These are phyloP conservation scores for Trogon melanurus DNA, from an alignment of 2,113 vertebrate species.

Conservation along the genomic window DNA sequence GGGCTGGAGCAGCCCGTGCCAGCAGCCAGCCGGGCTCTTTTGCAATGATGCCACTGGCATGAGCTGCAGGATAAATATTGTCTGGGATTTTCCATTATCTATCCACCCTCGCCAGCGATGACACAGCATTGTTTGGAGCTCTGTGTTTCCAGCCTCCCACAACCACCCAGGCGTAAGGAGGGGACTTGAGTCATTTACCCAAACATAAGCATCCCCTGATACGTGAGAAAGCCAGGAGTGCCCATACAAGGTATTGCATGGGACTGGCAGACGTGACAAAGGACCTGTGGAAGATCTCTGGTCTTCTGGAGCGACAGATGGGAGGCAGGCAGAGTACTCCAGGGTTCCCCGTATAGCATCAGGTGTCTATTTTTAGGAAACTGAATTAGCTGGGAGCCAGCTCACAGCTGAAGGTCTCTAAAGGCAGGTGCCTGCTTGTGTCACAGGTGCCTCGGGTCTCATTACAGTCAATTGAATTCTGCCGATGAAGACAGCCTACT, in stretches of 20 bases:
- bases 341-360: not conserved
- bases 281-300: not conserved
- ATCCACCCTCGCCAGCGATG: not conserved
- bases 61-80: not conserved
- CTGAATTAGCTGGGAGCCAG: not conserved
- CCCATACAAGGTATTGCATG: not conserved
- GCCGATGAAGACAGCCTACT: not conserved
- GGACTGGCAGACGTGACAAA: not conserved
- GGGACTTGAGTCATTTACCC: not conserved
- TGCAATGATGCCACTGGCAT: not conserved
- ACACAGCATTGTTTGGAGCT: not conserved
- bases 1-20: not conserved
- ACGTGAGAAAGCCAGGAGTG: not conserved
- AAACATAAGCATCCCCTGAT: not conserved
- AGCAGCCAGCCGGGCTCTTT: not conserved
- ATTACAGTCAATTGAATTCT: not conserved
- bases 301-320: not conserved
- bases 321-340: not conserved
- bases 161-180: not conserved
- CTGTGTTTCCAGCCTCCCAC: not conserved
- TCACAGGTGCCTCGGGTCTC: not conserved
- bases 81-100: conserved; percentile 8
- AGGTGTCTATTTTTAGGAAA: not conserved
- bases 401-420: not conserved
- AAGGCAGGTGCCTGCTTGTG: not conserved